Evolutionary conservation across 1,140 invertebrate genomes (phyloP).

Genomic region (Thalassaphorura encarpata): DNA sequence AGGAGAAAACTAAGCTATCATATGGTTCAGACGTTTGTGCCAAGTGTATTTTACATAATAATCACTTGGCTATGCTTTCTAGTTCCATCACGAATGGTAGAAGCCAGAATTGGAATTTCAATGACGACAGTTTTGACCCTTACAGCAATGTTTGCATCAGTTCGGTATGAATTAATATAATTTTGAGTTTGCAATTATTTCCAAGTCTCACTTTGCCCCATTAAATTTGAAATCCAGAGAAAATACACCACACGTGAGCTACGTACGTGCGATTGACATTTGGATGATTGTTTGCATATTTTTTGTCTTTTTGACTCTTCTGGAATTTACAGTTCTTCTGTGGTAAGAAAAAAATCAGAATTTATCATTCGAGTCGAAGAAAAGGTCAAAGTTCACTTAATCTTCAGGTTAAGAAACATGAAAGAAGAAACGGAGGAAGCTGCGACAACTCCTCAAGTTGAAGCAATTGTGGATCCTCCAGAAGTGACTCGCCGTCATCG

Average conservation of each 20-base stretch:
- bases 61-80: slow-evolving; percentile 23
- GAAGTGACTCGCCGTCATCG: too few species aligned
- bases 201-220: too few species aligned
- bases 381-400: too few species aligned
- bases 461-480: too few species aligned
- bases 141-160: slow-evolving; percentile 6
- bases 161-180: slow-evolving; percentile 6
- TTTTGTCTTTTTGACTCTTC: slow-evolving; percentile 57
- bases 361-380: too few species aligned
- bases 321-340: slow-evolving; percentile 54
- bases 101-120: background rate
- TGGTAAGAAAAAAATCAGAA: too few species aligned
- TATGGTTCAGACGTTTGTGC: slow-evolving; percentile 24
- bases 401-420: too few species aligned
- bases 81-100: slow-evolving; percentile 1
- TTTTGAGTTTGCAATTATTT: too few species aligned
- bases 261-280: slow-evolving; percentile 13
- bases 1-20: slow-evolving; percentile 23
- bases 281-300: slow-evolving; percentile 54
- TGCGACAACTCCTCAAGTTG: too few species aligned
- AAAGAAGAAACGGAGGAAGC: too few species aligned
- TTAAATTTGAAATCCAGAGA: slow-evolving; percentile 6
- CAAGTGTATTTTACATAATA: slow-evolving; percentile 20
- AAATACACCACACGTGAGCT: slow-evolving; percentile 22
- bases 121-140: slow-evolving; percentile 16